Percentiles rank a stretch among this genome's conserved stretches.
These are phyloP conservation scores for Homarus americanus DNA, from an alignment of 1,140 invertebrate species.

Conservation along the genomic window DNA sequence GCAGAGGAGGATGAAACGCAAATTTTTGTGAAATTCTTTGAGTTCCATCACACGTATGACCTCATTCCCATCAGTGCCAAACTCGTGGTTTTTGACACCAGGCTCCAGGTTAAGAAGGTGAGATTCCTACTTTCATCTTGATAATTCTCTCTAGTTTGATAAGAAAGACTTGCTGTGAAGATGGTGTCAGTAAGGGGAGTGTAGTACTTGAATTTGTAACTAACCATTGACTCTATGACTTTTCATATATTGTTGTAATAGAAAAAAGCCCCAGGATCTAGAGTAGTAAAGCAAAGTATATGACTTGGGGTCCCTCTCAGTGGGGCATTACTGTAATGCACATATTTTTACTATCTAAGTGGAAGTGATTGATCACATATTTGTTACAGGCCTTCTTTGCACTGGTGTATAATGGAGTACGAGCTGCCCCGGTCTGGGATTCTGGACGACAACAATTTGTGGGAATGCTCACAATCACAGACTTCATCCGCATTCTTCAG, in stretches of 20 bases:
- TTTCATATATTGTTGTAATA: no score
- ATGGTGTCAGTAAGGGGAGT: no score
- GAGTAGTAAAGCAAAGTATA: no score
- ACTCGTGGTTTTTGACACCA: conserved; percentile 99
- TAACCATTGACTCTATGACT: no score
- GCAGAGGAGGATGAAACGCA: conserved; percentile 97
- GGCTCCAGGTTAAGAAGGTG: conserved; percentile 96
- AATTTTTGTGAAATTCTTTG: conserved; percentile 99
- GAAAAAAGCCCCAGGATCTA: no score
- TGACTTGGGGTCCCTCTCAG: no score
- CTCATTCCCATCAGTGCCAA: conserved; percentile 99
- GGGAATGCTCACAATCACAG: conserved; percentile 99
- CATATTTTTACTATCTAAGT: no score
- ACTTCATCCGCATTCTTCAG: conserved; percentile 99
- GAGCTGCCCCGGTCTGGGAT: conserved; percentile 99
- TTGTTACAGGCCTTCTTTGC: conserved; percentile 94
- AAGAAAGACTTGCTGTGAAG: no score
- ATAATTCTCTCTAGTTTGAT: no score
- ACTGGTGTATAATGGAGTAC: conserved; percentile 97
- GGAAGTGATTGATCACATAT: neutral
- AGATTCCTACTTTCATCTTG: neutral
- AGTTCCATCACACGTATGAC: conserved; percentile 99
- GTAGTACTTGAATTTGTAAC: no score
- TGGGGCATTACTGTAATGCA: no score
- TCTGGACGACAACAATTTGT: conserved; percentile 93